These are phyloP conservation scores for Eufriesea mexicana DNA, from an alignment of 1,140 invertebrate genomes.

Conservation along the genomic window DNA sequence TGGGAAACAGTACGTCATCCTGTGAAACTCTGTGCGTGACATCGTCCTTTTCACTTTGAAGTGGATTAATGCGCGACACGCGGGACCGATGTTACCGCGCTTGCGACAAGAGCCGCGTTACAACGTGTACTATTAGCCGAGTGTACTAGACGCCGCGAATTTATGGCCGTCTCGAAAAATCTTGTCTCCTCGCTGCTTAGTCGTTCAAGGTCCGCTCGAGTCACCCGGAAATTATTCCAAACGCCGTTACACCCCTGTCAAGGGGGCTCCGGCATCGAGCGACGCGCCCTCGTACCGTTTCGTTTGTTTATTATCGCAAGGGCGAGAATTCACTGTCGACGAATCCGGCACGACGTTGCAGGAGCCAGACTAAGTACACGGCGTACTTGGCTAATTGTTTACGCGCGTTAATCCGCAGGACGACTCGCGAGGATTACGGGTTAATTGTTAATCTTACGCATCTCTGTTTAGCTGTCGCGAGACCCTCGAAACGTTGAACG, in stretches of 20 bases:
- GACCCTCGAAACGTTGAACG: background rate
- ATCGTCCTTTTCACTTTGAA: slow-evolving; percentile 54
- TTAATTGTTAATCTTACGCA: background rate
- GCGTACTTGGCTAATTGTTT: background rate
- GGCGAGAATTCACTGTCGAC: no score
- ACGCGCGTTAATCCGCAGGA: background rate
- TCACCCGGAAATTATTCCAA: background rate
- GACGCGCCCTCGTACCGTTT: background rate
- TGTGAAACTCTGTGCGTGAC: slow-evolving; percentile 61
- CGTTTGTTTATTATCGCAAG: background rate
- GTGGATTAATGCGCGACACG: slow-evolving; percentile 58
- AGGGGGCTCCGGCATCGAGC: background rate
- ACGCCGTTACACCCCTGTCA: background rate
- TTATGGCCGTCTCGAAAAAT: slow-evolving; percentile 29
- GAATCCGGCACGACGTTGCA: no score
- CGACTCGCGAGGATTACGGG: background rate
- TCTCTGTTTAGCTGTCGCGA: background rate
- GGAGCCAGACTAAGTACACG: background rate
- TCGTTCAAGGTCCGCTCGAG: background rate
- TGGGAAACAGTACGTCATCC: slow-evolving; percentile 66
- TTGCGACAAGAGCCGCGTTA: slow-evolving; percentile 34
- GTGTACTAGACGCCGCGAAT: slow-evolving; percentile 19
- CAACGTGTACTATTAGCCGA: slow-evolving; percentile 42
- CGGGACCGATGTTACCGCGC: slow-evolving; percentile 32
- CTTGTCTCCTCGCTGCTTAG: background rate